These are phyloP conservation scores for Slavum lentiscoides DNA, from an alignment of 2,888 invertebrate genomes.

Conservation along the genomic window DNA sequence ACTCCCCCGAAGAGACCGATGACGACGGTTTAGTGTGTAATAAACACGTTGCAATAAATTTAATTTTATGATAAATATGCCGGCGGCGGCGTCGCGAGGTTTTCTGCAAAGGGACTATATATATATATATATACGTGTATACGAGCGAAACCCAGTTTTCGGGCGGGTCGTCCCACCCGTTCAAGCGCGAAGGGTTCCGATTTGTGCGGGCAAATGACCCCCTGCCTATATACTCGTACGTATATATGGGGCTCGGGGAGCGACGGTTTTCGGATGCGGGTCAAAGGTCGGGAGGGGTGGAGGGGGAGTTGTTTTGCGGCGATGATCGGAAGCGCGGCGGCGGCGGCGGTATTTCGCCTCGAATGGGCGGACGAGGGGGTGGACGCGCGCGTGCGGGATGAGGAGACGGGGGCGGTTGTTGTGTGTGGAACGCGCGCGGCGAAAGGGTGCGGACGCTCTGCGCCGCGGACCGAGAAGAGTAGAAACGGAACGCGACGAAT, in stretches of 20 bases:
- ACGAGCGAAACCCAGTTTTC: conserved; percentile 12
- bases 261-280: conserved; percentile 40
- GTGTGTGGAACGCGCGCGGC: neutral
- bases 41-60: conserved; percentile 45
- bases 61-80: conserved; percentile 26
- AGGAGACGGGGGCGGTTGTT: no score
- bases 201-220: conserved; percentile 48
- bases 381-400: no score
- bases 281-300: conserved; percentile 7
- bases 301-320: conserved; percentile 6
- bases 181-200: conserved; percentile 22
- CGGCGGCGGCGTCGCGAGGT: neutral
- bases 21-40: neutral
- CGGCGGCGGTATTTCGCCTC: conserved; percentile 7
- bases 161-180: neutral
- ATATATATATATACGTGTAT: no score
- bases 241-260: conserved; percentile 12
- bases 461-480: neutral
- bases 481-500: neutral
- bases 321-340: no score
- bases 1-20: no score
- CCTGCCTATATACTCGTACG: neutral
- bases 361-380: neutral
- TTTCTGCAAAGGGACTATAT: no score
- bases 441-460: neutral